These are phyloP conservation scores for Macrotus californicus DNA, from an alignment of 2,113 vertebrate species.

Conservation along the genomic window DNA sequence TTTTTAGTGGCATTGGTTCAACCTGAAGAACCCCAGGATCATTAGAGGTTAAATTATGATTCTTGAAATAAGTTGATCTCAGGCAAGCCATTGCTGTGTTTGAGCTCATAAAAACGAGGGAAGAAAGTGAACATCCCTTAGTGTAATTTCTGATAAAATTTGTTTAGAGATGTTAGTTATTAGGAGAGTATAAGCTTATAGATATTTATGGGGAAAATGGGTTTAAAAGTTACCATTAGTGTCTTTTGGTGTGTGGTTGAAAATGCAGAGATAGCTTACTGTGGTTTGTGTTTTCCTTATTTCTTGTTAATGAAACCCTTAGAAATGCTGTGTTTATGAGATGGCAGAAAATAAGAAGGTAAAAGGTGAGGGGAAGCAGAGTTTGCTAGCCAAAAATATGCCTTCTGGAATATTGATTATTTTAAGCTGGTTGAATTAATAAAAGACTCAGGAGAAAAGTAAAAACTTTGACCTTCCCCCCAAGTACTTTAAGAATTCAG, in stretches of 20 bases:
- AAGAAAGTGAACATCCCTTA: not conserved
- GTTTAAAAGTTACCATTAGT: not conserved
- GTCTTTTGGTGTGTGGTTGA: not conserved
- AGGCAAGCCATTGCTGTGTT: not conserved
- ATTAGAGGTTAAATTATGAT: not conserved
- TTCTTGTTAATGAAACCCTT: not conserved
- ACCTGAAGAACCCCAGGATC: not conserved
- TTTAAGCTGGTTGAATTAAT: not conserved
- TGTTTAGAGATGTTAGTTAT: constrained; percentile 9
- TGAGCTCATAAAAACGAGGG: not conserved
- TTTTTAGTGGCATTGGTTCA: not conserved
- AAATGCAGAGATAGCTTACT: not conserved
- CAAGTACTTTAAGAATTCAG: not conserved
- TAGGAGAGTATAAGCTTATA: not conserved
- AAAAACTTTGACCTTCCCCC: not conserved
- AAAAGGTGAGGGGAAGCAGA: not conserved
- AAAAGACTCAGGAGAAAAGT: not conserved
- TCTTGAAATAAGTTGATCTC: not conserved
- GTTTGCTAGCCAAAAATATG: not conserved
- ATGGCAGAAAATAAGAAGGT: not conserved
- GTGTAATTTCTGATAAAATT: constrained; percentile 8
- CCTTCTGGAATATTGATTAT: not conserved
- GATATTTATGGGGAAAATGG: not conserved
- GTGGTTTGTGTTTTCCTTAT: not conserved
- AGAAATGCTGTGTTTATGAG: not conserved